A percentile compares a stretch with the other conserved stretches of the same genome.
These are phyloP conservation scores for Patagioenas fasciata DNA, from an alignment of 2,113 vertebrate genomes.

Conservation along the genomic window DNA sequence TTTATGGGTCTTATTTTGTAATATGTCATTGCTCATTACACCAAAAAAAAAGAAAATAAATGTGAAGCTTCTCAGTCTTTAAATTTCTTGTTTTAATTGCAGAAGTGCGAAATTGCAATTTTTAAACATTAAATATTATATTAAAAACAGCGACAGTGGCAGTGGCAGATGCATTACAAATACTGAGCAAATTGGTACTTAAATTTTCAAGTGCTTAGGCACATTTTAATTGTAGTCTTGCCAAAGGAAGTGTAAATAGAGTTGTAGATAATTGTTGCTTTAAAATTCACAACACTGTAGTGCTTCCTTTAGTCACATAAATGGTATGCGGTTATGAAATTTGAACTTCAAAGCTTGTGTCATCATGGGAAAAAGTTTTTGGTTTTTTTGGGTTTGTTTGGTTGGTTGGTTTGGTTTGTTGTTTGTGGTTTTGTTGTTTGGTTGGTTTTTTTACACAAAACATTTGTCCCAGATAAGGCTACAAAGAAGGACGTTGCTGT, in stretches of 20 bases:
- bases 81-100: background rate
- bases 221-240: slow-evolving; percentile 65
- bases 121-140: slow-evolving; percentile 1
- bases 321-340: slow-evolving; percentile 53
- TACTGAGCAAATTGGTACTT: slow-evolving; percentile 49
- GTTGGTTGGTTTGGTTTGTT: no score
- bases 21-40: background rate
- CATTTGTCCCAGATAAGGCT: background rate
- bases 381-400: no score
- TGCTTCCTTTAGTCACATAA: slow-evolving; percentile 50
- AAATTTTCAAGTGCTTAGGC: slow-evolving; percentile 60
- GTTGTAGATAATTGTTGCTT: slow-evolving; percentile 62
- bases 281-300: slow-evolving; percentile 54
- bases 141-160: slow-evolving; percentile 12
- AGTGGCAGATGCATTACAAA: slow-evolving; percentile 36
- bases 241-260: slow-evolving; percentile 65
- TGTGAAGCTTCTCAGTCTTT: background rate
- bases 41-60: background rate
- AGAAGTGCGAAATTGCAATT: background rate
- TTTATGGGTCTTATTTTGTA: background rate
- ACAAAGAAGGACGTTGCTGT: background rate
- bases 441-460: slow-evolving; percentile 21
- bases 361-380: background rate
- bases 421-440: background rate
- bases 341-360: slow-evolving; percentile 48